Percentiles rank a stretch among this genome's conserved stretches.
Conservation (phyloP, 2,797 vertebrate genomes). For the Anguilla anguilla region DNA sequence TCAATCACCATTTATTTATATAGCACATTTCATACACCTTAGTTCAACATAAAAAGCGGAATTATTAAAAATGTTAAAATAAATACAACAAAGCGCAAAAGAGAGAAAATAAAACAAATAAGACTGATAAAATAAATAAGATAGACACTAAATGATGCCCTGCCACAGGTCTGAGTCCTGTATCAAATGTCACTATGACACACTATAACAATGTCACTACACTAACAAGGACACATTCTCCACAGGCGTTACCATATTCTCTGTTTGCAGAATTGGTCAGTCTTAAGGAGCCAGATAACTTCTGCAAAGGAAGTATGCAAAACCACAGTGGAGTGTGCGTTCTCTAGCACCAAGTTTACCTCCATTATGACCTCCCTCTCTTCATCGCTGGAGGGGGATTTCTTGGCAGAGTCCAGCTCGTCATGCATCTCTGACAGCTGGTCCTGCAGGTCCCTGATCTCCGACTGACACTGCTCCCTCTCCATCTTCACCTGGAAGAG, state of each 20-base stretch:
- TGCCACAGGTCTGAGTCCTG: too few relatives aligned
- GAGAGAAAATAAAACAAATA: too few relatives aligned
- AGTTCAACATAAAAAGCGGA: too few relatives aligned
- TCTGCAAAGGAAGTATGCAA: neutral
- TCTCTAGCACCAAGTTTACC: conserved; percentile 64
- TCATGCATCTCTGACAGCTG: conserved; percentile 99
- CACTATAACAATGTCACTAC: neutral
- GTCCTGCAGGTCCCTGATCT: conserved; percentile 96
- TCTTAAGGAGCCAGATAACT: neutral
- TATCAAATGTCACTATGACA: too few relatives aligned
- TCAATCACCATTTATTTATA: too few relatives aligned
- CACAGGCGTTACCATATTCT: neutral
- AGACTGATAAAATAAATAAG: too few relatives aligned
- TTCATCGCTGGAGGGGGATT: conserved; percentile 65
- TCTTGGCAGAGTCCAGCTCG: conserved; percentile 88
- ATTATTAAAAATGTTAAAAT: too few relatives aligned
- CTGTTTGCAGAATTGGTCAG: neutral
- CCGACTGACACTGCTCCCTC: conserved; percentile 89
- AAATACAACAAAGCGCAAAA: too few relatives aligned
- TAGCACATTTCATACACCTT: too few relatives aligned
- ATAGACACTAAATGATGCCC: too few relatives aligned
- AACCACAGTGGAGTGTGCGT: neutral
- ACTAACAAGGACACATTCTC: neutral
- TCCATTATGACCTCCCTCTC: conserved; percentile 84
- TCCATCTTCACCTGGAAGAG: conserved; percentile 98